These are phyloP conservation scores for Neomonachus schauinslandi DNA, from an alignment of 2,113 vertebrate genomes.

Conservation along the genomic window DNA sequence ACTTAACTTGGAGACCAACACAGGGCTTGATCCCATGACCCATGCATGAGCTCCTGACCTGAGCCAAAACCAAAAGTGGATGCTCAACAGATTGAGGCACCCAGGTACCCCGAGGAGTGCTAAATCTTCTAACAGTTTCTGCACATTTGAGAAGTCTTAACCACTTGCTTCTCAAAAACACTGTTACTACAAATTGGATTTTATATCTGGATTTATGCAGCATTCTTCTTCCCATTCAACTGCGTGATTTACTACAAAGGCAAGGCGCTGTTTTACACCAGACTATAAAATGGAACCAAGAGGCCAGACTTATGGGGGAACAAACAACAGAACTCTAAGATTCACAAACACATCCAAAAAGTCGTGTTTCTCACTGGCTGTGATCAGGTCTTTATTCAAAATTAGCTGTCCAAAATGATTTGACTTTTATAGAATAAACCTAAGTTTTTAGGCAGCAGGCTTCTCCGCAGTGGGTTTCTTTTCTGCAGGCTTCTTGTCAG, in stretches of 20 bases:
- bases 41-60: not conserved
- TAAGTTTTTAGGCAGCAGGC: slow-evolving; percentile 51
- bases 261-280: not conserved
- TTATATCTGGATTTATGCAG: not conserved
- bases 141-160: not conserved
- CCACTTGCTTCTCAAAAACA: not conserved
- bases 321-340: not conserved
- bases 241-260: not conserved
- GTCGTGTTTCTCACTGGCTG: not conserved
- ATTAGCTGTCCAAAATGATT: slow-evolving; percentile 45
- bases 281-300: not conserved
- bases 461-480: slow-evolving; percentile 70
- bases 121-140: not conserved
- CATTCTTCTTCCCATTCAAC: not conserved
- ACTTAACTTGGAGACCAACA: not conserved
- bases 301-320: not conserved
- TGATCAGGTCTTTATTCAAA: slow-evolving; percentile 74
- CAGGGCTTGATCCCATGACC: not conserved
- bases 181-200: not conserved
- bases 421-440: not conserved
- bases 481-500: slow-evolving; percentile 41
- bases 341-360: slow-evolving; percentile 20
- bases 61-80: not conserved
- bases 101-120: not conserved
- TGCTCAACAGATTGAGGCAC: not conserved